Evolutionary conservation across 2,113 vertebrate genomes (phyloP).

Genomic region (Oncorhynchus masou): DNA sequence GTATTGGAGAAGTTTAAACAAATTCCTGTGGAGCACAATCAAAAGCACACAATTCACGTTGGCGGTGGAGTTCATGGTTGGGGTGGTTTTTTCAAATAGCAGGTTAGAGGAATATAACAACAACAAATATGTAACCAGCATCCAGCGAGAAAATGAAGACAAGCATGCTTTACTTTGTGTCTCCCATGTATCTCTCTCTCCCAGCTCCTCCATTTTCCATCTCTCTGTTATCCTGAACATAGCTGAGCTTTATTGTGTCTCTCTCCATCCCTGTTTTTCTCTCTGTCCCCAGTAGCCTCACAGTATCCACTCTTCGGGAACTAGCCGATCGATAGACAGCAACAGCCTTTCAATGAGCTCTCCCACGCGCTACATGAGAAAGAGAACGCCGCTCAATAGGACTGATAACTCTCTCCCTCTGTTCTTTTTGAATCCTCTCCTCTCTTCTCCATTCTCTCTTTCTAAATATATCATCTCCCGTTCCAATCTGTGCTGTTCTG

Average conservation of each 20-base stretch:
- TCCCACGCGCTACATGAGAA: constrained; percentile 56
- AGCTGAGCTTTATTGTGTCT: constrained; percentile 29
- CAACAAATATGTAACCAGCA: neutral
- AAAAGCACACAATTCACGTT: neutral
- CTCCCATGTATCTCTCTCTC: constrained; percentile 27
- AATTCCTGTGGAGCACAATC: neutral
- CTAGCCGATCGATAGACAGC: constrained; percentile 64
- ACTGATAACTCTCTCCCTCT: constrained; percentile 60
- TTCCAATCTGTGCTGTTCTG: constrained; percentile 34
- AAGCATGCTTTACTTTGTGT: neutral
- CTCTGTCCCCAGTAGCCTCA: constrained; percentile 34
- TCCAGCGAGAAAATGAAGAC: neutral
- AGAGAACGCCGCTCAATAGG: constrained; percentile 63
- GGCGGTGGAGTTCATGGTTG: neutral
- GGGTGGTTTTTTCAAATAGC: neutral
- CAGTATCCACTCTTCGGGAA: constrained; percentile 60
- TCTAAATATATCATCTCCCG: constrained; percentile 31
- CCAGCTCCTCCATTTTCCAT: neutral
- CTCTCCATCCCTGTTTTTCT: constrained; percentile 35
- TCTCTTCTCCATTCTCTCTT: constrained; percentile 23
- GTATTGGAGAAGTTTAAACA: neutral
- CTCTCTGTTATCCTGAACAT: neutral
- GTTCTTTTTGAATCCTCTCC: constrained; percentile 53
- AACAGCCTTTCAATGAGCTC: constrained; percentile 70
- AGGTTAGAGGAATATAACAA: neutral